Evolutionary conservation across 2,797 vertebrate genomes (phyloP), one percentile per base, ranked within the genome.

Genomic region (Pachyuromys duprasi): DNA sequence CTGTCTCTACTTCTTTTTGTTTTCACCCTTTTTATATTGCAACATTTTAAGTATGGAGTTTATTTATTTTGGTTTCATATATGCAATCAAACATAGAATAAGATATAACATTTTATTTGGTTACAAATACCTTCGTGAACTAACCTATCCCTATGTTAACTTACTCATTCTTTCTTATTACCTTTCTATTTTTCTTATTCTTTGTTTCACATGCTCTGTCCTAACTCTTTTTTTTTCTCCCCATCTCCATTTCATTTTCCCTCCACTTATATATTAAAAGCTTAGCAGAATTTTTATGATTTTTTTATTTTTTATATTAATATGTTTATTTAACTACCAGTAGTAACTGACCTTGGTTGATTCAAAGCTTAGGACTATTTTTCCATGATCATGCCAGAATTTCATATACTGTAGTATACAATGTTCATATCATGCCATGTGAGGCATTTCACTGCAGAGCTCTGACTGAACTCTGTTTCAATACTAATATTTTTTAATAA

Each of bases 121-220:
- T 57, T n/a, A 62, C 45, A 31, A n/a, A 88, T 31, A 67, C 3
- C 2, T 11, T 3, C 33, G 9, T 75, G 9, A 76, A 18, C 2
- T 80, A 22, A 63, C 12, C 20, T 2, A 0, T 55, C 5, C 14
- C 28, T 79, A 9, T 0, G 3, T 12, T 57, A 65, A 42, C 13
- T 1, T 49, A 86, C 36, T 17, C 12, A 31, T 14, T 63, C 8
- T 42, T 6, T 33, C 5, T 72, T 4, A 28, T 2, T 81, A 0
- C 45, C 63, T 14, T 1, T 42, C 36, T 57, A 57, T 12, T 39
- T 39, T 62, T 39, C 24, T 17, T 62, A 62, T 81, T 39, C 8
- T 39, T 36, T 63, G 14, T 78, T 24, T 60, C 15, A 53, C 13
- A 45, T 2, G 33, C 2, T 74, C 18, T 67, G 8, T 82, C 49